Evolutionary conservation across 2,888 invertebrate genomes (phyloP), one percentile per base, ranked within the genome.

Genomic region (Netelia melanura): DNA sequence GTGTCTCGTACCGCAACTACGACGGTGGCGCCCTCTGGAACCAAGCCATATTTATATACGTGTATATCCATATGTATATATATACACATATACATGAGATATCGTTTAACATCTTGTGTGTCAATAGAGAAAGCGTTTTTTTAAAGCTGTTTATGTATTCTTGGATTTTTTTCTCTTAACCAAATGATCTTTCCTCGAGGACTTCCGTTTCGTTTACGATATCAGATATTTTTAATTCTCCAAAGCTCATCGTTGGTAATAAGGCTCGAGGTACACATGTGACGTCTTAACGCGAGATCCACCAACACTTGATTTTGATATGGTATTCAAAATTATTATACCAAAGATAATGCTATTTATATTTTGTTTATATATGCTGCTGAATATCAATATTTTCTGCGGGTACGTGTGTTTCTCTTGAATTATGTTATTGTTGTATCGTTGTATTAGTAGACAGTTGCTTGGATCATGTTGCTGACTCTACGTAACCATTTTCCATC

Each of bases 101-200:
- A 80, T 65, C 83, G 74, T 56, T 70, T 68, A 56, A 64, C 75
- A 65, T 70, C 79, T 79, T 75, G 79, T 64, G 23, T 70, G 79
- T 83, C 83, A 79, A 75, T 71, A 80, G 58, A 80, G 75, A 54
- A 71, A 44, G 30, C 30, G 30, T 30, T 30, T 54, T 67, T 80
- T 30, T 14, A 75, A 64, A 17, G 65, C 52, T 44, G 75, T 74
- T 75, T 70, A 44, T 83, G 48, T 83, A 80, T 75, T 80, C 58
- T 71, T 75, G 76, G 68, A 43, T 80, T 83, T 75, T 81, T 61
- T 44, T 17, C n/a, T 17, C 56, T 23, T 11, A 77, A 61, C 52
- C 67, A 8, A 54, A 65, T 61, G 54, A 61, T 62, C 14, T 78
- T 52, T 77, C 23, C 14, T 65, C 64, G 8, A 17, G 23, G 38